A percentile compares a stretch with the other conserved stretches of the same genome.
Evolutionary conservation across 2,113 vertebrate species (phyloP).

Genomic region (Barbus barbus): DNA sequence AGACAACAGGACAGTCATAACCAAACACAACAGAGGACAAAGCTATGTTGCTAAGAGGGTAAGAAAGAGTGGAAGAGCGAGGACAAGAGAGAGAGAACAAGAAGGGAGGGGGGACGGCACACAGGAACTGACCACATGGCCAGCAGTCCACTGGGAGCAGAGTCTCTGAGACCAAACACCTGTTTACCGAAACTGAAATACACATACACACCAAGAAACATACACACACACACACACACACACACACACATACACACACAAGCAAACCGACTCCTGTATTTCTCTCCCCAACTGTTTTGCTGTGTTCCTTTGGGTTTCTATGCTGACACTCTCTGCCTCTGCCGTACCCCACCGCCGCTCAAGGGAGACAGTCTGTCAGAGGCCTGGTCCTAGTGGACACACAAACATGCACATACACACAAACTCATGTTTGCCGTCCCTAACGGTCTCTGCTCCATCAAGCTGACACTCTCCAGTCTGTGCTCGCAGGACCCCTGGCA

Average conservation of each 20-base stretch:
- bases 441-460: slow-evolving; percentile 45
- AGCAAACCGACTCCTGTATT: slow-evolving; percentile 31
- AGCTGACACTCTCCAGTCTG: slow-evolving; percentile 49
- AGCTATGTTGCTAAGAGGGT: slow-evolving; percentile 37
- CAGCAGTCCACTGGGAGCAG: slow-evolving; percentile 52
- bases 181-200: slow-evolving; percentile 53
- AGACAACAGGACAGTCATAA: slow-evolving; percentile 40
- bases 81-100: slow-evolving; percentile 20
- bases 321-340: slow-evolving; percentile 50
- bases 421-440: slow-evolving; percentile 41
- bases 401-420: slow-evolving; percentile 47
- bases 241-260: not conserved
- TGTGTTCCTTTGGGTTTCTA: slow-evolving; percentile 39
- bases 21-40: slow-evolving; percentile 48
- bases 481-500: slow-evolving; percentile 47
- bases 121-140: slow-evolving; percentile 58
- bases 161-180: slow-evolving; percentile 58
- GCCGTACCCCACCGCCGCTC: slow-evolving; percentile 61
- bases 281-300: slow-evolving; percentile 34
- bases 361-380: slow-evolving; percentile 65
- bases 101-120: slow-evolving; percentile 11
- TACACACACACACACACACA: not conserved
- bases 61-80: slow-evolving; percentile 14
- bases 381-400: slow-evolving; percentile 42
- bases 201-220: slow-evolving; percentile 9